Conservation (phyloP, 2,888 invertebrate genomes). For the Drepana falcataria region DNA sequence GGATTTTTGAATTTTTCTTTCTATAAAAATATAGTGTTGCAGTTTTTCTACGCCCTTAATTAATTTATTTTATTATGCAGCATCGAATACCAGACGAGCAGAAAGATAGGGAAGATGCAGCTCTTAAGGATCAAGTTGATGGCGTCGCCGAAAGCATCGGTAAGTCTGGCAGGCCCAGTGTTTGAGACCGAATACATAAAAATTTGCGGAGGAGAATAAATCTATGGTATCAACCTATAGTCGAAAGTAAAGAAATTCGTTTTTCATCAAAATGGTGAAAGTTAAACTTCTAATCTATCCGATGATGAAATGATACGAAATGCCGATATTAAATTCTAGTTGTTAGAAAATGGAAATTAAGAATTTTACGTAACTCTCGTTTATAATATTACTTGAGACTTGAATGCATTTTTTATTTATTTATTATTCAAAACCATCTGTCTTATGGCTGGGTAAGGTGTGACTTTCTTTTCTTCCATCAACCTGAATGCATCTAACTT, state of each 20-base stretch:
- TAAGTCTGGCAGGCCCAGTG: conserved; percentile 17
- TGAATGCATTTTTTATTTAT: no score
- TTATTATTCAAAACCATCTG: no score
- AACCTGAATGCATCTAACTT: no score
- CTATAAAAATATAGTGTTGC: no score
- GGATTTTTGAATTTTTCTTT: no score
- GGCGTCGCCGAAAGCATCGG: conserved; percentile 43
- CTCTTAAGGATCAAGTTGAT: conserved; percentile 27
- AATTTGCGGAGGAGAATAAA: not conserved
- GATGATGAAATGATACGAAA: not conserved
- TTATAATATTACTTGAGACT: no score
- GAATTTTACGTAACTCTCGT: no score
- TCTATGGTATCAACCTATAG: not conserved
- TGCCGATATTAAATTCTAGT: not conserved
- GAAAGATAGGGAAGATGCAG: conserved; percentile 29
- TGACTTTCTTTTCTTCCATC: no score
- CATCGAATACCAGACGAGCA: conserved; percentile 68
- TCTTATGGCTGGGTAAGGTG: no score
- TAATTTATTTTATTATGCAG: conserved; percentile 27
- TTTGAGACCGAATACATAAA: not conserved
- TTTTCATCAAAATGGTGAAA: not conserved
- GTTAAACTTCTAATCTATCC: not conserved
- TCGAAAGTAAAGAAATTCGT: not conserved
- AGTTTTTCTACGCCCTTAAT: not conserved
- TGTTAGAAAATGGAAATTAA: not conserved